phyloP scores from a whole-genome alignment of 2,797 vertebrate genomes.

The Buceros bicornis region DNA sequence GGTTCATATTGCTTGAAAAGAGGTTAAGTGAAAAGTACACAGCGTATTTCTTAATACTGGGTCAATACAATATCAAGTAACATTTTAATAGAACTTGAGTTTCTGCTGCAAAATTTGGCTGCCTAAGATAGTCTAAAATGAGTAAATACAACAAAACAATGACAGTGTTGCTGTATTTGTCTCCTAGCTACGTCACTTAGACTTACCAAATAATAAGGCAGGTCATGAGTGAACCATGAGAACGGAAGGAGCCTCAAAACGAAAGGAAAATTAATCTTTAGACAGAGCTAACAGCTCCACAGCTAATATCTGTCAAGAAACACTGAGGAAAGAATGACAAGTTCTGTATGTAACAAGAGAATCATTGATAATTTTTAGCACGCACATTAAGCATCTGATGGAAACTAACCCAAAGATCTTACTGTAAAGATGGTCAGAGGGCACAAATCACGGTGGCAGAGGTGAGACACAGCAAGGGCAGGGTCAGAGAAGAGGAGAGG shows the following conservation, averaged over 20 bases:
- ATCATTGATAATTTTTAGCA: neutral
- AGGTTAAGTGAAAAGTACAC: neutral
- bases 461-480: neutral
- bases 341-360: neutral
- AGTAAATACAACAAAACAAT: constrained; percentile 45
- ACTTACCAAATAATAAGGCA: neutral
- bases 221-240: constrained; percentile 36
- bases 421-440: neutral
- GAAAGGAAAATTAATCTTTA: constrained; percentile 21
- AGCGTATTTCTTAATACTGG: neutral
- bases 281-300: neutral
- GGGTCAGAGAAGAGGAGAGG: neutral
- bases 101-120: constrained; percentile 30
- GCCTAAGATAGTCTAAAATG: neutral
- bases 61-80: neutral
- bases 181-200: constrained; percentile 42
- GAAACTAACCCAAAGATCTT: neutral
- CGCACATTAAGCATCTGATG: neutral
- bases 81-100: neutral
- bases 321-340: neutral
- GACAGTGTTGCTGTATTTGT: constrained; percentile 32
- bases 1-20: neutral
- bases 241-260: constrained; percentile 27
- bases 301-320: constrained; percentile 1
- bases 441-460: neutral